Base-by-base conservation (phyloP, 2,113 vertebrate species). In the Oreocharis arfaki region DNA sequence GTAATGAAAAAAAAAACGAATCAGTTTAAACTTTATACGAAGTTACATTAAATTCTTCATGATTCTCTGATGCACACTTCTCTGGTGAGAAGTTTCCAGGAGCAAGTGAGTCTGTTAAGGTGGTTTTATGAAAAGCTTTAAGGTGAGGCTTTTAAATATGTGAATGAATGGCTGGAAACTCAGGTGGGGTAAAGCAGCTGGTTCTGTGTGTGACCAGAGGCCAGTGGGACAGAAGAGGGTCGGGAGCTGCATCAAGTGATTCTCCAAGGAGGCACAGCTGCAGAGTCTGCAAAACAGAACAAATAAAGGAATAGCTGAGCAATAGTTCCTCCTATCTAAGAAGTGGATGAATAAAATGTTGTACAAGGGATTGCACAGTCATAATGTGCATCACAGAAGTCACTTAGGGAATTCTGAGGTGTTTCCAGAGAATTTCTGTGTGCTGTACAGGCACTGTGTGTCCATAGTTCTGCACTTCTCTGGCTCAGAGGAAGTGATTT, bases 361-460 rank as follows among this genome's bases (percentile, higher is more conserved):
- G n/a, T 22, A 7, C 17, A 32, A 16, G 32, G 39, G 10, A 20
- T 59, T 80, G 35, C 13, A 7, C 9, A 14, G 47, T 41, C 64
- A 20, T 0, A 21, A 8, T 13, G 6, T 22, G 2, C 16, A 24
- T 28, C 6, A 26, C 17, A 35, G 50, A 44, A 23, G 3, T 14
- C 3, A 9, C 23, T 30, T 10, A 7, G n/a, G 44, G 50, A 75
- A 33, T 49, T 35, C 16, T 53, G 15, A 87, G 21, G 10, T 39
- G 10, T 47, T 28, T 9, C 7, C 28, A 87, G 32, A 77, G 37
- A 49, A 65, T 5, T 18, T 61, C 18, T 82, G 12, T 65, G 27
- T 63, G 32, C 24, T 86, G 6, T 69, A 15, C 42, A 11, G 33
- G 11, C 15, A 16, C 28, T 73, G 6, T 63, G 7, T 57, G 39